These are phyloP conservation scores for Mastacembelus armatus DNA, from an alignment of 2,797 vertebrate genomes.

Conservation along the genomic window DNA sequence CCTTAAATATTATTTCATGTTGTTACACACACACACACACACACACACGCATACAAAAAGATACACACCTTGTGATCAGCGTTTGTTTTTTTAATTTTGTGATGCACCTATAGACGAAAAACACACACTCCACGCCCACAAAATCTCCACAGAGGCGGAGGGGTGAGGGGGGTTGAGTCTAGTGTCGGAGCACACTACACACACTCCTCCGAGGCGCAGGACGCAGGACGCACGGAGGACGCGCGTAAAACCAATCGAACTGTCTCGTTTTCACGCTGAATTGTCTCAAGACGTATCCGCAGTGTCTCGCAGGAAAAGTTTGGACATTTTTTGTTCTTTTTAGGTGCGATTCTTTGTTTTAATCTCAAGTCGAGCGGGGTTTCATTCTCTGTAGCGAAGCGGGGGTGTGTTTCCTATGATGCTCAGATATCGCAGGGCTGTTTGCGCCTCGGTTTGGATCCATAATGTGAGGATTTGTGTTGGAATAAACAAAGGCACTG, in stretches of 20 bases:
- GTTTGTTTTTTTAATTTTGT: neutral
- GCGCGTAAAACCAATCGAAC: constrained; percentile 35
- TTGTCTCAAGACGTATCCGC: neutral
- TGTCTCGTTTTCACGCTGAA: neutral
- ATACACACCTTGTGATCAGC: no score
- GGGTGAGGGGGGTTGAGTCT: no score
- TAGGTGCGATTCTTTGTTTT: neutral
- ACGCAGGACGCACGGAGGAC: constrained; percentile 47
- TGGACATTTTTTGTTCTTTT: neutral
- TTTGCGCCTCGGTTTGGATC: constrained; percentile 46
- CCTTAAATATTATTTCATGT: no score
- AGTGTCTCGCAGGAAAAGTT: neutral
- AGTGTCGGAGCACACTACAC: constrained; percentile 24
- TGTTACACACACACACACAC: constrained; percentile 13
- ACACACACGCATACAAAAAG: constrained; percentile 29
- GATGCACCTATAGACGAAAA: no score
- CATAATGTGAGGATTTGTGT: constrained; percentile 48
- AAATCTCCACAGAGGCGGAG: constrained; percentile 23
- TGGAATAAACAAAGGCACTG: constrained; percentile 51
- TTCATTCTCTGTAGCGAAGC: neutral
- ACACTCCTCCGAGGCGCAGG: constrained; percentile 52
- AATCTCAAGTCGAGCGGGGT: neutral
- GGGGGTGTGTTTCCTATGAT: constrained; percentile 39
- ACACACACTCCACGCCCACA: constrained; percentile 63
- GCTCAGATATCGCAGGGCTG: constrained; percentile 34